These are phyloP conservation scores for Corydoras maculifer DNA, from an alignment of 2,113 vertebrate species.

Conservation along the genomic window DNA sequence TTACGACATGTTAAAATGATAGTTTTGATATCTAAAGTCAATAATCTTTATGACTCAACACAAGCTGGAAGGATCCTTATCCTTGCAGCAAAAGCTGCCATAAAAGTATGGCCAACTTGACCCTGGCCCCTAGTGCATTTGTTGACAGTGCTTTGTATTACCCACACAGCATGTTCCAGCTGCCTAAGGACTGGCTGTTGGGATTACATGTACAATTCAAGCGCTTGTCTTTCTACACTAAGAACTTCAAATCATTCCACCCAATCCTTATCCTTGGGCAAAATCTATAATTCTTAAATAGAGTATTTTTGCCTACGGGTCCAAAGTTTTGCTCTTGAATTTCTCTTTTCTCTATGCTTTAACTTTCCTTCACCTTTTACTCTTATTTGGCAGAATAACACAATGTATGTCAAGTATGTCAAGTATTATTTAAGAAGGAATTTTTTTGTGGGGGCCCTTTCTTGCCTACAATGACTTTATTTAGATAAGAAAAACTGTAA, in stretches of 20 bases:
- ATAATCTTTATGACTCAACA: not conserved
- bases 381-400: conserved; percentile 20
- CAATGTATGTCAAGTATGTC: conserved; percentile 32
- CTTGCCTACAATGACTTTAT: conserved; percentile 18
- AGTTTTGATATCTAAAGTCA: not conserved
- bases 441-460: conserved; percentile 13
- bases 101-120: conserved; percentile 53
- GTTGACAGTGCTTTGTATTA: conserved; percentile 71
- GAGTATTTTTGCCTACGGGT: not conserved
- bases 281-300: conserved; percentile 25
- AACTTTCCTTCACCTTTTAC: conserved; percentile 22
- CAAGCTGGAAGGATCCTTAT: conserved; percentile 22
- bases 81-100: conserved; percentile 21
- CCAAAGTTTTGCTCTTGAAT: conserved; percentile 13
- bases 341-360: conserved; percentile 11
- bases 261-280: conserved; percentile 20
- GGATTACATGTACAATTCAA: conserved; percentile 34
- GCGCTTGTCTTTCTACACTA: conserved; percentile 12
- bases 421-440: not conserved
- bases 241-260: conserved; percentile 17
- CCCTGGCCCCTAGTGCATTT: conserved; percentile 65
- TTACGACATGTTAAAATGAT: too few species aligned
- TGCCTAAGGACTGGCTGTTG: conserved; percentile 49
- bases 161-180: conserved; percentile 61
- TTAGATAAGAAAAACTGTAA: conserved; percentile 24